Base-by-base conservation (phyloP, 2,113 vertebrate species). In the Anoura caudifer region DNA sequence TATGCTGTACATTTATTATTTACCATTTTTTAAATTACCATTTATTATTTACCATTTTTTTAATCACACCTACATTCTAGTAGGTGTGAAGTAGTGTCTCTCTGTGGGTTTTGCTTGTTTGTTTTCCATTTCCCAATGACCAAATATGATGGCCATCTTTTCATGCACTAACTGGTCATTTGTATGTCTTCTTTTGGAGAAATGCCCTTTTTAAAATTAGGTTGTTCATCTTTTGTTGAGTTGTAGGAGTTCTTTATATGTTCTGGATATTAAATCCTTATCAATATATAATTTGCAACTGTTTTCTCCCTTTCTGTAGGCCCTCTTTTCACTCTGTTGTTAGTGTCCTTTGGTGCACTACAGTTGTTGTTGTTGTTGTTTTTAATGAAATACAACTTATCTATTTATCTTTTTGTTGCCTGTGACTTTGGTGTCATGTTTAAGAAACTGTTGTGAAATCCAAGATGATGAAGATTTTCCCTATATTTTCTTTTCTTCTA, bases 401-500 rank as follows among this genome's bases (percentile, higher is more conserved):
- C 86, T 52, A 2, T 77, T 54, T 73, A 87, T 91, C 82, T 11
- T 92, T 84, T 88, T 94, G 16, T 91, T 87, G 38, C 70, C 38
- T 79, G 28, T 86, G 47, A 36, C 82, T 85, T 73, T 59, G 10
- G 45, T 65, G 28, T 63, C 52, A 36, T 88, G 63, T 50, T 73
- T 94, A 67, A 87, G n/a, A 89, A 75, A 89, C 28, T 79, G 22
- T 59, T 73, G 47, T 92, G 88, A 70, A 95, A 91, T 75, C 52
- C 50, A 92, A 75, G 19, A 36, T 76, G 26, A 77, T 72, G 17
- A 84, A 77, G 50, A 41, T 33, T 41, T 90, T 0, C 24, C 70
- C 56, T 90, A 7, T 65, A 24, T 59, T 73, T 91, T 59, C 16
- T 59, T 73, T 91, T 59, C 16, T 79, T 90, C 56, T 93, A 90